These are phyloP conservation scores for Octodonta nipae DNA, from an alignment of 2,888 invertebrate genomes.

Conservation along the genomic window DNA sequence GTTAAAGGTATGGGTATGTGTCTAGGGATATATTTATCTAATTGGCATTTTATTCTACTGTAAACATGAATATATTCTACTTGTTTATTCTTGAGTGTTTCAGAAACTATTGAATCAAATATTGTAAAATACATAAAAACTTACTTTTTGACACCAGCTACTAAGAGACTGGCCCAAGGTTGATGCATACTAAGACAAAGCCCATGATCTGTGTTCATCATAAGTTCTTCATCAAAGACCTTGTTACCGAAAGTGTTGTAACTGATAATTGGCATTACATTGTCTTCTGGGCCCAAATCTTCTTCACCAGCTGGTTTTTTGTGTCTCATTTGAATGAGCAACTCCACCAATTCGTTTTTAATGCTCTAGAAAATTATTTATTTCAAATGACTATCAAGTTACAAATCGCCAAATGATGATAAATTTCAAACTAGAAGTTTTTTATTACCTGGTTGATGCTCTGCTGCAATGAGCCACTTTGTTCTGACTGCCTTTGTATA, in stretches of 20 bases:
- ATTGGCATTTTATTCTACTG: no score
- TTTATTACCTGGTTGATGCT: no score
- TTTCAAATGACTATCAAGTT: no score
- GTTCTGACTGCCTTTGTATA: slow-evolving; percentile 19
- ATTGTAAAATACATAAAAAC: slow-evolving; percentile 12
- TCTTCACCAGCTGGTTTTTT: slow-evolving; percentile 23
- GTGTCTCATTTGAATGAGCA: slow-evolving; percentile 27
- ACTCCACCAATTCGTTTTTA: slow-evolving; percentile 24
- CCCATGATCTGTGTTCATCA: slow-evolving; percentile 43
- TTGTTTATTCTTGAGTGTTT: no score
- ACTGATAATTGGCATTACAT: slow-evolving; percentile 20
- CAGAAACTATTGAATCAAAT: no score
- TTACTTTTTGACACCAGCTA: slow-evolving; percentile 84
- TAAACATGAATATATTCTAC: no score
- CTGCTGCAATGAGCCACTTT: no score
- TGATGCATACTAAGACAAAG: slow-evolving; percentile 89
- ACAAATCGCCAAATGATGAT: not conserved
- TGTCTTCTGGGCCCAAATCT: slow-evolving; percentile 23
- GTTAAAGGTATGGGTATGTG: no score
- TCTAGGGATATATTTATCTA: no score
- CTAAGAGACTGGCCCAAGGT: slow-evolving; percentile 84
- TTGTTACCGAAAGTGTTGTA: slow-evolving; percentile 24
- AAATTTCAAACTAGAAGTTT: no score
- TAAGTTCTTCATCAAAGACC: slow-evolving; percentile 30
- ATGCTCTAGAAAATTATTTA: slow-evolving; percentile 15